A percentile compares a stretch with the other conserved stretches of the same genome.
These are phyloP conservation scores for Silurus glanis DNA, from an alignment of 2,113 vertebrate genomes.

Conservation along the genomic window DNA sequence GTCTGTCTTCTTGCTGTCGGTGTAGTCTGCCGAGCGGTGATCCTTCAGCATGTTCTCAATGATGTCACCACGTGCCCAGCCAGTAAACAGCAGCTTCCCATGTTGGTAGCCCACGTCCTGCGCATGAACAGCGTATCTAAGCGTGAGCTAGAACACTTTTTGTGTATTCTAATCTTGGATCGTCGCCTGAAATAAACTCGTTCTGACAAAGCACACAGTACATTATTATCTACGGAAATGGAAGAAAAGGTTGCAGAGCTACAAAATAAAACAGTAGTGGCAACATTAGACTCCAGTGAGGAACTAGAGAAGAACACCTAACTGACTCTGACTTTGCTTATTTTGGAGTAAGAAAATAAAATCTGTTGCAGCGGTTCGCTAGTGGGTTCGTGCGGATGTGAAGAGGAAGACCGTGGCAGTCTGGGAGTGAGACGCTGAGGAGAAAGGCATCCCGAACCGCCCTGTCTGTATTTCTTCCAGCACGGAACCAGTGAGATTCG, in stretches of 20 bases:
- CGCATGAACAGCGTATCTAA: background rate
- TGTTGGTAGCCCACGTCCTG: slow-evolving; percentile 92
- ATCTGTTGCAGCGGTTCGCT: too few relatives aligned
- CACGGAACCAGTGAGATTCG: too few relatives aligned
- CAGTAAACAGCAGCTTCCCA: slow-evolving; percentile 85
- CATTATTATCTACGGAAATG: background rate
- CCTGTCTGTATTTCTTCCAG: too few relatives aligned
- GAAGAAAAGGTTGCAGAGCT: background rate
- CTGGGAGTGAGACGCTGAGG: too few relatives aligned
- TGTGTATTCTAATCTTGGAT: background rate
- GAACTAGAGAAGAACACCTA: background rate
- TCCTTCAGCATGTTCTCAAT: slow-evolving; percentile 93
- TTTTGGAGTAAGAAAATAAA: background rate
- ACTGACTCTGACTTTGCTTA: background rate
- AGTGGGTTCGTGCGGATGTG: too few relatives aligned
- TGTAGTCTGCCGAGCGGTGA: slow-evolving; percentile 83
- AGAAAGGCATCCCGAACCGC: too few relatives aligned
- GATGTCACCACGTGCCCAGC: slow-evolving; percentile 86
- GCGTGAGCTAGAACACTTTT: background rate
- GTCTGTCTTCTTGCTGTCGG: slow-evolving; percentile 83
- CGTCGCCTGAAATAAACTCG: background rate
- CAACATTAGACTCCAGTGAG: background rate
- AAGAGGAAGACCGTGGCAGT: too few relatives aligned
- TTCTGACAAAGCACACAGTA: background rate
- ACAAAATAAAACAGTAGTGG: background rate